Evolutionary conservation across 2,888 invertebrate species (phyloP).

Genomic region (Calephelis perditalis): DNA sequence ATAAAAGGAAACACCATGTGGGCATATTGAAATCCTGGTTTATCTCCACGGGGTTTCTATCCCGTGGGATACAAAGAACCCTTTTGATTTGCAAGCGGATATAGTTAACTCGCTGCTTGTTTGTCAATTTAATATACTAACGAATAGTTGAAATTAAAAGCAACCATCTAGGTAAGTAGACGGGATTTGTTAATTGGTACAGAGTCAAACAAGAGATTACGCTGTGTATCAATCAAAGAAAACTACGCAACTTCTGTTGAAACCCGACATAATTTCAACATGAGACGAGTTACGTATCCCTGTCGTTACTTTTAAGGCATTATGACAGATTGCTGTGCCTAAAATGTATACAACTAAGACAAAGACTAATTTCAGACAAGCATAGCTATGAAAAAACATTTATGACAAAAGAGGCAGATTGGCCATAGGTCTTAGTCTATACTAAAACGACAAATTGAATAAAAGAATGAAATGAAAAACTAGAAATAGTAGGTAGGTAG

Average conservation of each 20-base stretch:
- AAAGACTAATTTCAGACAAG: background rate
- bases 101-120: slow-evolving; percentile 20
- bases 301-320: slow-evolving; percentile 34
- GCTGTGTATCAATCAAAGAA: slow-evolving; percentile 69
- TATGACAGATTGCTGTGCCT: slow-evolving; percentile 30
- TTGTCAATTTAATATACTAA: slow-evolving; percentile 8
- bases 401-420: too few species aligned
- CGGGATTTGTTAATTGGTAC: too few species aligned
- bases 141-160: background rate
- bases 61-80: slow-evolving; percentile 69
- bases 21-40: slow-evolving; percentile 61
- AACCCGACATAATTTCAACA: slow-evolving; percentile 61
- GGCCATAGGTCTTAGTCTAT: too few species aligned
- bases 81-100: slow-evolving; percentile 42
- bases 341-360: slow-evolving; percentile 23
- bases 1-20: slow-evolving; percentile 62
- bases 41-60: slow-evolving; percentile 67
- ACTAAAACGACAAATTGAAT: too few species aligned
- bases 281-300: slow-evolving; percentile 53
- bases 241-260: slow-evolving; percentile 59
- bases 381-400: too few species aligned
- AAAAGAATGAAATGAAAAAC: too few species aligned
- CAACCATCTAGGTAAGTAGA: too few species aligned
- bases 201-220: slow-evolving; percentile 59
- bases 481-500: too few species aligned